Evolutionary conservation across 2,113 vertebrate species (phyloP).

Genomic region (Tragelaphus strepsiceros): DNA sequence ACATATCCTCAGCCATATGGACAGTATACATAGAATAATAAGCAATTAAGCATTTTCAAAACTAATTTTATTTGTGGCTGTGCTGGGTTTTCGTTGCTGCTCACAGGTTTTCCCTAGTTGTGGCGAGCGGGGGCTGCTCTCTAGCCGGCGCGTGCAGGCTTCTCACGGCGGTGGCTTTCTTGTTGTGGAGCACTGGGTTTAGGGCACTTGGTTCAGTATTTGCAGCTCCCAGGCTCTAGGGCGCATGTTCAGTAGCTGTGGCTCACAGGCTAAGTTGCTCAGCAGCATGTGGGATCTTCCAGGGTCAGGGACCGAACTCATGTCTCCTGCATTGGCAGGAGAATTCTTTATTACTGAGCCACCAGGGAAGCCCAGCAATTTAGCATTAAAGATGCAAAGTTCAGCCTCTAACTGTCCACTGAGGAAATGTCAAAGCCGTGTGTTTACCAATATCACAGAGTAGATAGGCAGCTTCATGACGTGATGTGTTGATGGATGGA

Average conservation of each 20-base stretch:
- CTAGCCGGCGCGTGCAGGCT: not conserved
- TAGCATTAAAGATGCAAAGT: not conserved
- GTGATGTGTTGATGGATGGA: not conserved
- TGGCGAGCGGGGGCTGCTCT: not conserved
- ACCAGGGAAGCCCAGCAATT: not conserved
- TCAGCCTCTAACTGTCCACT: not conserved
- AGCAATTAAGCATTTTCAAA: not conserved
- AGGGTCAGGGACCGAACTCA: not conserved
- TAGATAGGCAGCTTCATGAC: not conserved
- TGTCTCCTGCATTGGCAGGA: not conserved
- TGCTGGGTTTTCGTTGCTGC: not conserved
- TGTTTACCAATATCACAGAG: not conserved
- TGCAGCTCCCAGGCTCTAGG: not conserved
- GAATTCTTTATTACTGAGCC: not conserved
- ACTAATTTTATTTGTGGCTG: not conserved
- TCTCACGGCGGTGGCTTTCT: not conserved
- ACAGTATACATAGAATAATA: not conserved
- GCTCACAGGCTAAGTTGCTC: not conserved
- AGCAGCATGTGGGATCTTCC: not conserved
- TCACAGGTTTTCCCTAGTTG: not conserved
- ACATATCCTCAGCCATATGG: not conserved
- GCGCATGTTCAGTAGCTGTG: not conserved
- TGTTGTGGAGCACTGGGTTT: not conserved
- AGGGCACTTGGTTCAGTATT: not conserved
- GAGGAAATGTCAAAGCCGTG: not conserved